A percentile compares a stretch with the other conserved stretches of the same genome.
Evolutionary conservation across 2,888 invertebrate species (phyloP).

Genomic region (Napeogenes inachia): DNA sequence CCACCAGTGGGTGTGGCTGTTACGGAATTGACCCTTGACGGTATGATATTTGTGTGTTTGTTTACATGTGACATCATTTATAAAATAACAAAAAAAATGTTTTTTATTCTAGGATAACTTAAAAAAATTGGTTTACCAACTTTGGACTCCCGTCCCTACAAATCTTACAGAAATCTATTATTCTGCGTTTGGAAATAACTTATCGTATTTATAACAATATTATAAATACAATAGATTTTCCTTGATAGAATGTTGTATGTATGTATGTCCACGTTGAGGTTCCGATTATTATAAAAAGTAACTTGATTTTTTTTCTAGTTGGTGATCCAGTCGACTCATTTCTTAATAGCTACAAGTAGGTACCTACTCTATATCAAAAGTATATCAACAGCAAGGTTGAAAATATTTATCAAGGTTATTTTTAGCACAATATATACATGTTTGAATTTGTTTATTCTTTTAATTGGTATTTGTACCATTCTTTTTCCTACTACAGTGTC

Average conservation of each 20-base stretch:
- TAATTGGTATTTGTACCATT: background rate
- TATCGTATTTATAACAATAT: too few species aligned
- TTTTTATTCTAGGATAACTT: too few species aligned
- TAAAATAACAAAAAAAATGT: background rate
- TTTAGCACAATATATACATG: background rate
- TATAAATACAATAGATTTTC: too few species aligned
- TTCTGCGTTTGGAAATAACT: too few species aligned
- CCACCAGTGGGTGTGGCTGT: conserved; percentile 27
- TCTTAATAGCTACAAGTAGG: background rate
- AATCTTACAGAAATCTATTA: too few species aligned
- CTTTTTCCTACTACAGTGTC: background rate
- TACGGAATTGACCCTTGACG: conserved; percentile 21
- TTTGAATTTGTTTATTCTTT: background rate
- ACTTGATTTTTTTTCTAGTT: too few species aligned
- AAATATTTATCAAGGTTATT: conserved; percentile 2
- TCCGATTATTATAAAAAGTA: too few species aligned
- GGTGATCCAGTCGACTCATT: background rate
- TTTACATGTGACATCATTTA: conserved; percentile 7
- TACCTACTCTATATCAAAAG: background rate
- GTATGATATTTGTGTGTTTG: background rate
- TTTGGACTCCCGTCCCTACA: too few species aligned
- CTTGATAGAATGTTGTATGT: too few species aligned
- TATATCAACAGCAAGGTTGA: background rate
- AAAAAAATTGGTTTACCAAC: too few species aligned
- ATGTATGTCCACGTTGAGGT: too few species aligned